Evolutionary conservation across 2,888 invertebrate genomes (phyloP).

Genomic region (Nemapogon koenigi): DNA sequence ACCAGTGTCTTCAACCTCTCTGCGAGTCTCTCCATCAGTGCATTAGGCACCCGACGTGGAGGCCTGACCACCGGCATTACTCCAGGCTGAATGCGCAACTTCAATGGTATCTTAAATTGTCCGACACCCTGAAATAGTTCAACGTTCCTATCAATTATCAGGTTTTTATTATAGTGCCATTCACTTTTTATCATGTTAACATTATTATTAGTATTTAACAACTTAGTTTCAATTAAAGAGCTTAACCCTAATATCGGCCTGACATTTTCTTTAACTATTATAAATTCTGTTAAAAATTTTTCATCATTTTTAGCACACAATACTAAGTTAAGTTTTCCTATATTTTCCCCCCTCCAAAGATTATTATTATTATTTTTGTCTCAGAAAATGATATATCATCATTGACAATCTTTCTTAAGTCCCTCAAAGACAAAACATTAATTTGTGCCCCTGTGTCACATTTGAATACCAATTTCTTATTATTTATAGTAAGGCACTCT

Average conservation of each 20-base stretch:
- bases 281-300: conserved; percentile 5
- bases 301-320: conserved; percentile 1
- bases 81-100: conserved; percentile 12
- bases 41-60: conserved; percentile 10
- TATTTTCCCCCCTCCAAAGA: neutral
- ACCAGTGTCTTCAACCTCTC: no score
- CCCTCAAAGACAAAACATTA: neutral
- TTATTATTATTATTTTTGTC: conserved; percentile 13
- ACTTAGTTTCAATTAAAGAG: conserved; percentile 3
- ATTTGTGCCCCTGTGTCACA: conserved; percentile 1
- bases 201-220: conserved; percentile 1
- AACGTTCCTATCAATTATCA: conserved; percentile 5
- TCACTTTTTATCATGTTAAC: neutral
- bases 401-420: conserved; percentile 11
- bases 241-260: conserved; percentile 7
- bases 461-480: neutral
- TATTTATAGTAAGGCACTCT: neutral
- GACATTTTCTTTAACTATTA: conserved; percentile 10
- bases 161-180: neutral
- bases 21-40: conserved; percentile 12
- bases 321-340: neutral
- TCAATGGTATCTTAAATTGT: conserved; percentile 13
- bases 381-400: conserved; percentile 14
- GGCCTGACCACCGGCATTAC: neutral
- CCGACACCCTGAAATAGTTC: conserved; percentile 11